Evolutionary conservation across 2,113 vertebrate species (phyloP).

Genomic region (Callorhinus ursinus): DNA sequence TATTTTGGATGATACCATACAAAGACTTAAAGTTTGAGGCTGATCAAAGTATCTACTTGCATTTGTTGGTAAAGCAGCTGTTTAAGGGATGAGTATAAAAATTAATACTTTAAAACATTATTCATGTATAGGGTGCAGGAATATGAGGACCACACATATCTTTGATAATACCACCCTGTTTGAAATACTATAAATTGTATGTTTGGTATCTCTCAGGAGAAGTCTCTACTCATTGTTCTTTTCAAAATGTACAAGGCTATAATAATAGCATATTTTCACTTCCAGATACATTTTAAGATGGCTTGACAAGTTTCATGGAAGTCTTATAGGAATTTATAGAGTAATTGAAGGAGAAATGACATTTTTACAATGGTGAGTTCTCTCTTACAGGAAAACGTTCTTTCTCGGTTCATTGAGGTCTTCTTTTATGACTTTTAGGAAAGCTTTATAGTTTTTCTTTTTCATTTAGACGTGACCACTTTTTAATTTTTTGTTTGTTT

Average conservation of each 20-base stretch:
- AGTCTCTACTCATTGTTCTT: neutral
- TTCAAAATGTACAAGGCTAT: neutral
- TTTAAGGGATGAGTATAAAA: neutral
- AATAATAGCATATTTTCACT: neutral
- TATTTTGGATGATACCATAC: neutral
- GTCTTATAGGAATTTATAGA: conserved; percentile 42
- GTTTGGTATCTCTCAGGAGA: neutral
- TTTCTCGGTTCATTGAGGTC: neutral
- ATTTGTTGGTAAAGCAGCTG: neutral
- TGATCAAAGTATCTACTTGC: neutral
- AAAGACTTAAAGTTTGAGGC: neutral
- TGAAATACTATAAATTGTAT: neutral
- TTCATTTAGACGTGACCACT: neutral
- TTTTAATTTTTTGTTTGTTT: neutral
- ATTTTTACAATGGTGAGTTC: conserved; percentile 49
- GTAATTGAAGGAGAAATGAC: conserved; percentile 60
- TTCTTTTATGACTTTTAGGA: conserved; percentile 42
- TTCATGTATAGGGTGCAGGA: accelerated
- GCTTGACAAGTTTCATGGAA: conserved; percentile 47
- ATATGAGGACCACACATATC: too few species aligned
- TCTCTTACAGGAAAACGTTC: conserved; percentile 24
- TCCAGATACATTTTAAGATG: conserved; percentile 2
- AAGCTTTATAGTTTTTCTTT: conserved; percentile 42
- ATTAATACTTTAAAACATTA: neutral
- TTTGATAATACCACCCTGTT: neutral